These are phyloP conservation scores for Eustalomyia histrio DNA, from an alignment of 2,888 invertebrate genomes.

Conservation along the genomic window DNA sequence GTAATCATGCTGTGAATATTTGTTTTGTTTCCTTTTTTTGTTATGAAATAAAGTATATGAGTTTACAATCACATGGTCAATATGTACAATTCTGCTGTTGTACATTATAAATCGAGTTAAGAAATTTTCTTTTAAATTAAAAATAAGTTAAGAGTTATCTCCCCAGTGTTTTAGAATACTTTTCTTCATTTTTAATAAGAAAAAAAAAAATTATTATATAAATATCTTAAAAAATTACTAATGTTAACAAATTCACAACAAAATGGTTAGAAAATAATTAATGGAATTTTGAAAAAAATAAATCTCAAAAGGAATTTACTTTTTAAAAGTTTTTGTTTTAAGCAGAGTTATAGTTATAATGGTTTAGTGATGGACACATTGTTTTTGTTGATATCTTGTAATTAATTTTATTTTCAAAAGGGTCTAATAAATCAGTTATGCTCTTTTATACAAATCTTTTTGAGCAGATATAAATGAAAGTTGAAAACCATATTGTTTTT, in stretches of 20 bases:
- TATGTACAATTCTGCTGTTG: constrained; percentile 15
- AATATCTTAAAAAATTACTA: neutral
- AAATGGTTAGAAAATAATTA: no score
- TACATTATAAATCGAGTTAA: constrained; percentile 21
- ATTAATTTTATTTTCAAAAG: no score
- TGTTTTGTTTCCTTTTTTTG: neutral
- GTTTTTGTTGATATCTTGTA: no score
- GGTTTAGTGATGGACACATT: no score
- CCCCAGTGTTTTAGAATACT: neutral
- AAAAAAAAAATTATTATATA: neutral
- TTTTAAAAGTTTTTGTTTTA: no score
- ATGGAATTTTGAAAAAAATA: no score
- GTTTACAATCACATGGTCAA: constrained; percentile 48
- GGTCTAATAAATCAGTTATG: no score
- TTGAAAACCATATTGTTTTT: no score
- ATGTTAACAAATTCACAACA: neutral
- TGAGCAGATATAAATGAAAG: no score
- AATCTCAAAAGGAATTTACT: no score
- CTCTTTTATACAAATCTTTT: no score
- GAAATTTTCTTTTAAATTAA: constrained; percentile 5
- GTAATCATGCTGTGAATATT: constrained; percentile 17
- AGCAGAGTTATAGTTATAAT: no score
- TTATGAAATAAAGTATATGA: constrained; percentile 20
- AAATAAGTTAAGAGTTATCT: neutral
- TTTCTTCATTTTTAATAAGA: neutral